Evolutionary conservation across 92 coral and sea anemone species (phyloP), one percentile per base, ranked within the genome.

Genomic region (Siderastrea radians): DNA sequence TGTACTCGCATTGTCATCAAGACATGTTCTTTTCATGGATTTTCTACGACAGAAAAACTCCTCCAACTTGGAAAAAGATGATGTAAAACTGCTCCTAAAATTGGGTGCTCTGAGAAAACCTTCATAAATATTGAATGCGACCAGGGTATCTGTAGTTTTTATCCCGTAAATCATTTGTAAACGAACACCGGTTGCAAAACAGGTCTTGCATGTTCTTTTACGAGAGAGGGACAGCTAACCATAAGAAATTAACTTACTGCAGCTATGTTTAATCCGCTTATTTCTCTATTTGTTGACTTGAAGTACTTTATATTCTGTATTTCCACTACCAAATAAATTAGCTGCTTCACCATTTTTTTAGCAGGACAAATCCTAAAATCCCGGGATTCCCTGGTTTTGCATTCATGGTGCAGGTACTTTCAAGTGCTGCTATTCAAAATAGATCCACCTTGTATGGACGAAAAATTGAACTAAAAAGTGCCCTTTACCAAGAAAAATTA

Each of bases 121-220:
- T 8, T 81, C 86, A 81, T 81, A 53, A 81, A 81, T 81, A 51
- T 81, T 81, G 17, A 74, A 81, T 81, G 52, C 17, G 50, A 49
- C 17, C 84, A 52, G 73, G 84, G 61, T 79, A 19, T 55, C 80
- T 43, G 38, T 26, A 45, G 17, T 12, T 79, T 79, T 65, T 38
- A 66, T 63, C 84, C 26, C 66, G 14, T 77, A 77, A 77, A 77
- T 45, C 53, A 44, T 77, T 77, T 79, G 86, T 81, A 81, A 81
- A 54, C 77, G 86, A 55, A 69, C 86, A 81, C 86, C 86, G 55
- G 86, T 49, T 12, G 50, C 46, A 3, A 16, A 45, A 67, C 86
- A 81, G 86, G 86, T 81, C 50, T 69, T 81, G 86, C 77, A 68
- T 81, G 86, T 59, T 54, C 86, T 44, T 68, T 54, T 81, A 26